phyloP scores from a whole-genome alignment of 2,888 invertebrate species.

The Apotomis turbidana region DNA sequence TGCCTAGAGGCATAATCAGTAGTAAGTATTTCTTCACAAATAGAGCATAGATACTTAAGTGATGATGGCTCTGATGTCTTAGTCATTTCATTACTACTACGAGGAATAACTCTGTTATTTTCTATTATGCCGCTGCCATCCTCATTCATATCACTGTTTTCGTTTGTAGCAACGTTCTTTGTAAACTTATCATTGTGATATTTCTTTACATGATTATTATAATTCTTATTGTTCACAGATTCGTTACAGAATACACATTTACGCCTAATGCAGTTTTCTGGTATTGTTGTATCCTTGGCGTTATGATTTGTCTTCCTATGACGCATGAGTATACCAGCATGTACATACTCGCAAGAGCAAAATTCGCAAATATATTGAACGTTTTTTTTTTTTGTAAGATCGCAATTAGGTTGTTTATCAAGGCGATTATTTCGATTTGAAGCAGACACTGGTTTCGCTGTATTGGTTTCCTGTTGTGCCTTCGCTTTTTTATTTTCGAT shows the following conservation, averaged over 20 bases:
- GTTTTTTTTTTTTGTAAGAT: neutral
- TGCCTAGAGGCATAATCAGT: neutral
- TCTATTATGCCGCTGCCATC: neutral
- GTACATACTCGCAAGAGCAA: neutral
- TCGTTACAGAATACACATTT: constrained; percentile 6
- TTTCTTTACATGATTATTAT: neutral
- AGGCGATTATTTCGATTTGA: neutral
- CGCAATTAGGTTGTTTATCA: neutral
- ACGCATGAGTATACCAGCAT: neutral
- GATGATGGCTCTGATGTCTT: neutral
- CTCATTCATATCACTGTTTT: neutral
- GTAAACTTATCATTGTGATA: neutral
- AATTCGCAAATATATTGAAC: constrained; percentile 1
- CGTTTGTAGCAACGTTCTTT: neutral
- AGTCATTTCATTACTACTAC: neutral
- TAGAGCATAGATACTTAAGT: neutral
- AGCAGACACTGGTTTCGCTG: neutral
- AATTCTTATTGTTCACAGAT: neutral
- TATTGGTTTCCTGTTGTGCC: neutral
- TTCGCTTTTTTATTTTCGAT: neutral
- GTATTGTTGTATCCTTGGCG: neutral
- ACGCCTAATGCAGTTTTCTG: neutral
- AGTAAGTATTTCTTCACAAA: neutral
- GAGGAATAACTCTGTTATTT: neutral
- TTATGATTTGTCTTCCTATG: constrained; percentile 4